Conservation (phyloP, 1,140 invertebrate species). For the Polypedilum vanderplanki region DNA sequence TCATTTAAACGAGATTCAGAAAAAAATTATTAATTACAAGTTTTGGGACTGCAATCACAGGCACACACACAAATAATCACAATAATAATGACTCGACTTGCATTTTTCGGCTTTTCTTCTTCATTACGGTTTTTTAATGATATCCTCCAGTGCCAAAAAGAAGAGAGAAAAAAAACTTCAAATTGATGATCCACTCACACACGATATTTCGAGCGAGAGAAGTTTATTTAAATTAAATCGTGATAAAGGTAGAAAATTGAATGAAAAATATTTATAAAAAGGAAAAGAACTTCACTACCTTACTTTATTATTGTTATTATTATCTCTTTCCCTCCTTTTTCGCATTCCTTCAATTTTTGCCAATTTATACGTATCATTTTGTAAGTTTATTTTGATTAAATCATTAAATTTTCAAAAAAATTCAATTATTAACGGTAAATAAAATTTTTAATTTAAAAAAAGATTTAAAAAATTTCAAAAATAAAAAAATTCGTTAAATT, state of each 20-base stretch:
- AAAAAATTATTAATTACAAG: too few relatives aligned
- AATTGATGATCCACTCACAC: not conserved
- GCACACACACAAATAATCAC: not conserved
- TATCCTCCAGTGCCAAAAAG: slow-evolving; percentile 24
- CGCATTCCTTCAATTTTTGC: not conserved
- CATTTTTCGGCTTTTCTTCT: slow-evolving; percentile 5
- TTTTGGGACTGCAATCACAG: not conserved
- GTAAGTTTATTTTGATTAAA: too few relatives aligned
- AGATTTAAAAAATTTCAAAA: too few relatives aligned
- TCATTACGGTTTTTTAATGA: slow-evolving; percentile 24
- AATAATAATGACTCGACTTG: not conserved
- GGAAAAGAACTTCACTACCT: slow-evolving; percentile 19
- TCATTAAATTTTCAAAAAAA: too few relatives aligned
- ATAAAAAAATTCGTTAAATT: too few relatives aligned
- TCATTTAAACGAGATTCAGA: too few relatives aligned
- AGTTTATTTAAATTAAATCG: slow-evolving; percentile 29
- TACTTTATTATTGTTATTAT: slow-evolving; percentile 24
- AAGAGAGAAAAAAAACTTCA: not conserved
- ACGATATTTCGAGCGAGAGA: not conserved
- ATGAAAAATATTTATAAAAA: not conserved
- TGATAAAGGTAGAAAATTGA: slow-evolving; percentile 25
- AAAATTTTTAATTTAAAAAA: too few relatives aligned
- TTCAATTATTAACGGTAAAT: too few relatives aligned
- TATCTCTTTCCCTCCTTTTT: not conserved
- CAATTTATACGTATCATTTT: not conserved